These are phyloP conservation scores for Palythoa heliodiscus DNA, from an alignment of 92 coral and sea anemone genomes.

Conservation along the genomic window DNA sequence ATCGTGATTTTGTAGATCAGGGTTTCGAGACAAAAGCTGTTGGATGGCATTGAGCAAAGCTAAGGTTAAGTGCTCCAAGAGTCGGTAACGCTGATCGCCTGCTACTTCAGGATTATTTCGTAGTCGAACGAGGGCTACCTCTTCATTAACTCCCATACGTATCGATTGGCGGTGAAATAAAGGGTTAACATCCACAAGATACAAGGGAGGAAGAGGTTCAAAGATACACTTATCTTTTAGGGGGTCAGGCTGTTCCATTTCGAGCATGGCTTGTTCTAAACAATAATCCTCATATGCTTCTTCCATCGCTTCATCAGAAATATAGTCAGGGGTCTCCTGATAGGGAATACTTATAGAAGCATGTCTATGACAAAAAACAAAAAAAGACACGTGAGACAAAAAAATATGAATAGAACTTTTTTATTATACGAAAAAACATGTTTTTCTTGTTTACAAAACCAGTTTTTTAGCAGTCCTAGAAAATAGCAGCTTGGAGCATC, in stretches of 20 bases:
- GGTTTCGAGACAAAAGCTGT: neutral
- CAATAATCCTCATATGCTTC: neutral
- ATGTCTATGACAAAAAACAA: neutral
- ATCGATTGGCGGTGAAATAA: conserved; percentile 1
- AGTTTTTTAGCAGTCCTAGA: too few relatives aligned
- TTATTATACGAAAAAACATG: too few relatives aligned
- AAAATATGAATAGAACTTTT: too few relatives aligned
- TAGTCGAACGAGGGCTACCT: neutral
- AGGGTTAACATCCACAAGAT: neutral
- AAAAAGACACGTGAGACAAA: too few relatives aligned
- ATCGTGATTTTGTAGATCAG: neutral
- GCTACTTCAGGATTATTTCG: neutral
- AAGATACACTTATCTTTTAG: neutral
- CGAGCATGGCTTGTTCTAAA: neutral
- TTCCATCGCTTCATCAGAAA: neutral
- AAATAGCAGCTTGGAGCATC: too few relatives aligned
- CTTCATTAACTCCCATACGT: neutral
- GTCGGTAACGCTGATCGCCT: neutral
- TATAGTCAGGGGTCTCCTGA: too few relatives aligned
- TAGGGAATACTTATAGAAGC: neutral
- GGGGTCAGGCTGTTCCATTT: neutral
- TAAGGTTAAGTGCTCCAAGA: neutral
- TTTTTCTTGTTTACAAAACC: too few relatives aligned
- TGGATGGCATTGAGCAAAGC: too few relatives aligned
- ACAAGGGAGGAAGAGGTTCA: neutral